A percentile compares a stretch with the other conserved stretches of the same genome.
Evolutionary conservation across 2,113 vertebrate species (phyloP).

Genomic region (Mormyrus iriodes): DNA sequence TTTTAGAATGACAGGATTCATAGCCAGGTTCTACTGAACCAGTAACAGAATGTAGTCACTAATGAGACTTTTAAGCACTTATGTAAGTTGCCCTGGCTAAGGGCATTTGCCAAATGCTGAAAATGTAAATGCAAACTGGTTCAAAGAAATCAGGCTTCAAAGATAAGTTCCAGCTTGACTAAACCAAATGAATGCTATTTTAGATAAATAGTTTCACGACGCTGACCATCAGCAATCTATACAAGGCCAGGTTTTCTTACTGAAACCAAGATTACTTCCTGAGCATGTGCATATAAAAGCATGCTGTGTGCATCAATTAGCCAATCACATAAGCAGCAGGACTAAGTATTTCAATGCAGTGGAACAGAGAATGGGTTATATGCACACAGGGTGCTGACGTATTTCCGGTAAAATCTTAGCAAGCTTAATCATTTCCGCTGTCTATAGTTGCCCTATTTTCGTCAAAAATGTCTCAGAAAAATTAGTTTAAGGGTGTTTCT

Average conservation of each 20-base stretch:
- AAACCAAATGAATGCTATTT: neutral
- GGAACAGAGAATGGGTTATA: neutral
- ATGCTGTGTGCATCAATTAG: neutral
- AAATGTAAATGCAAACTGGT: too few relatives aligned
- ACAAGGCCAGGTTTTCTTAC: neutral
- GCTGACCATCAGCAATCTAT: neutral
- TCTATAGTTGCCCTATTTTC: too few relatives aligned
- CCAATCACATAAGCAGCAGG: neutral
- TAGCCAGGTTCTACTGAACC: too few relatives aligned
- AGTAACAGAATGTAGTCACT: too few relatives aligned
- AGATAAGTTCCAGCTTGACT: neutral
- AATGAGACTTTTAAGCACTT: too few relatives aligned
- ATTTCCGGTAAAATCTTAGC: too few relatives aligned
- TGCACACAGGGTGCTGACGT: neutral
- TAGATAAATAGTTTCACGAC: neutral
- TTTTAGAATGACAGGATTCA: too few relatives aligned
- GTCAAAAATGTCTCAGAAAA: too few relatives aligned
- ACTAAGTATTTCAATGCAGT: neutral
- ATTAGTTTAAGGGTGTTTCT: too few relatives aligned
- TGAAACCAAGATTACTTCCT: neutral
- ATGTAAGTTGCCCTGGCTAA: too few relatives aligned
- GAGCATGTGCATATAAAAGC: neutral
- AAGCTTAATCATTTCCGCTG: too few relatives aligned
- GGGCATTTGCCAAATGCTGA: too few relatives aligned
- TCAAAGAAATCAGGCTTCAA: neutral